Conservation (phyloP, 2,113 vertebrate species). For the Centropus bengalensis region DNA sequence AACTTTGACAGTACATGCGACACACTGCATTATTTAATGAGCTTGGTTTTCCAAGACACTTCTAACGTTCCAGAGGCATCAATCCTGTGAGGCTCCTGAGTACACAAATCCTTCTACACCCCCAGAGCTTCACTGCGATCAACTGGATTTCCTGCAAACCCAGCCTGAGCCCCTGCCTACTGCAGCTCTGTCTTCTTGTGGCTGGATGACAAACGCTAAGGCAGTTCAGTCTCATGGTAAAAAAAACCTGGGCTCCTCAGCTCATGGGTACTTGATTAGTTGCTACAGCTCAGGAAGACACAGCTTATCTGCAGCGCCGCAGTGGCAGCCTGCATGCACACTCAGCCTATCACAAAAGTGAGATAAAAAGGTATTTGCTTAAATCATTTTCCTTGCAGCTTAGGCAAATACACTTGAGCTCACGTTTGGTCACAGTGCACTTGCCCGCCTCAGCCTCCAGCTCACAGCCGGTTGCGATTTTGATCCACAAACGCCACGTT, state of each 20-base stretch:
- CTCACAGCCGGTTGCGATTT: background rate
- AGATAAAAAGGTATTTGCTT: slow-evolving; percentile 29
- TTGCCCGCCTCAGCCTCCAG: background rate
- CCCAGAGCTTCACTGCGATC: background rate
- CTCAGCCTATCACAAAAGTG: background rate
- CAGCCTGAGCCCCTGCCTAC: background rate
- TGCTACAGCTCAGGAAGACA: background rate
- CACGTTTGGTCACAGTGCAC: background rate
- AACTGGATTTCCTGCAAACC: background rate
- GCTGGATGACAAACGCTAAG: background rate
- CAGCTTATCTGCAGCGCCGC: background rate
- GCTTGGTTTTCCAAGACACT: background rate
- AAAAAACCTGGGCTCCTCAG: background rate
- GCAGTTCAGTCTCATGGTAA: background rate
- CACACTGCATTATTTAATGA: background rate
- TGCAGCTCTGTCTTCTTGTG: background rate
- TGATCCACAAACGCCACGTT: background rate
- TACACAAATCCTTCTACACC: background rate
- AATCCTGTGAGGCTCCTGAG: background rate
- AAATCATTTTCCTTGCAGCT: slow-evolving; percentile 3
- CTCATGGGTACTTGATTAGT: background rate
- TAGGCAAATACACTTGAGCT: background rate
- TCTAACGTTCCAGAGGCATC: background rate
- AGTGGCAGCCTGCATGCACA: background rate
- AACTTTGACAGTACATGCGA: background rate